Base-by-base conservation (phyloP, 2,113 vertebrate species). In the Oceanodroma tethys region DNA sequence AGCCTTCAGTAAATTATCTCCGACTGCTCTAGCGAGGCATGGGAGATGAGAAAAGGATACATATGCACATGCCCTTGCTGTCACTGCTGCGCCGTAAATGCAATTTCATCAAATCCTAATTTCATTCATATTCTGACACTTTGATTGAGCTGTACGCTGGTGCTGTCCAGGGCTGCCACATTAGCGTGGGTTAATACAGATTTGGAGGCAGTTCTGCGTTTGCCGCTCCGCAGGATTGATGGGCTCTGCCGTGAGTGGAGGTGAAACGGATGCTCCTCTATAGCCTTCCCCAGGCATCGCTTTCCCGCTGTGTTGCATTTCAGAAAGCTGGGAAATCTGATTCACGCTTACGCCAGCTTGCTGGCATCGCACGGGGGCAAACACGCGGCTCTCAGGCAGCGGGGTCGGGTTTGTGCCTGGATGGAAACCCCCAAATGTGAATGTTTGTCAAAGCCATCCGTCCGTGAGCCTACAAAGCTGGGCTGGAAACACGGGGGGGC, bases 91-190 rank as follows among this genome's bases (percentile, higher is more conserved):
- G 36, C 68, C 8, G 29, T 38, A 48, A 78, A 47, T 18, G 27
- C 94, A 75, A 23, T 94, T 90, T 74, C 91, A 89, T 94, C 88
- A 78, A 59, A 79, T 74, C 87, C 84, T 78, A 36, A 34, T 96
- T 96, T 79, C 83, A 68, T 67, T 38, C 52, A 8, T 8, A 1
- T 63, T 40, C 86, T 23, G 89, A 8, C 15, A 43, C 83, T 91
- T 34, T n/a, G 95, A 50, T 86, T 66, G 89, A 89, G 91, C 91
- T 70, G 72, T 50, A 25, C 26, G 1, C 29, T 14, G 4, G 7
- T 19, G 60, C 78, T 43, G n/a, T 70, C 84, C 70, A 1, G 88
- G 76, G 21, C 34, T 45, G 88, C 82, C 59, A 21, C 82, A 9
- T 95, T 88, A 60, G 17, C 6, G 1, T 9, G 86, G 86, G 80